Conservation (phyloP, 1,140 invertebrate species). For the Trachymyrmex cornetzi region DNA sequence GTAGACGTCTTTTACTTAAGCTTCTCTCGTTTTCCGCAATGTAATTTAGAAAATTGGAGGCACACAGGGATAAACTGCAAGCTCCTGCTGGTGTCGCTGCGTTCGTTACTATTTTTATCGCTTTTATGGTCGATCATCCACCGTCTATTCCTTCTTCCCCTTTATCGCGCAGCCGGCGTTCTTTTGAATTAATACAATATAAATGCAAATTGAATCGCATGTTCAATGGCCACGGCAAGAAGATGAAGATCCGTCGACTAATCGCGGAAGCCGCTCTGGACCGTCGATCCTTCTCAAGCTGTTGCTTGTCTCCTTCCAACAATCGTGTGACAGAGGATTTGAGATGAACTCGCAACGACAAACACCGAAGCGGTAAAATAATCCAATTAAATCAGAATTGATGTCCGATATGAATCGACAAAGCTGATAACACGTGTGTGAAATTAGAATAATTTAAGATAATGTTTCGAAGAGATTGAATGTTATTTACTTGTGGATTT, state of each 20-base stretch:
- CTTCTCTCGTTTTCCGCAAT: slow-evolving; percentile 57
- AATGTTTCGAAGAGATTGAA: background rate
- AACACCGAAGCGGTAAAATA: background rate
- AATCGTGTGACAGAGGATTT: slow-evolving; percentile 19
- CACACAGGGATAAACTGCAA: slow-evolving; percentile 64
- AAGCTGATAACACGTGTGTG: background rate
- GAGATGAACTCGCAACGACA: background rate
- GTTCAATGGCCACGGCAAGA: slow-evolving; percentile 40
- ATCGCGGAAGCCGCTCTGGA: slow-evolving; percentile 31
- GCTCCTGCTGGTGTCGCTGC: slow-evolving; percentile 66
- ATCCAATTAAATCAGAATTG: slow-evolving; percentile 24
- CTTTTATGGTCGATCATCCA: slow-evolving; percentile 18
- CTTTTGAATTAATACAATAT: slow-evolving; percentile 81
- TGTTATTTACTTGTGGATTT: background rate
- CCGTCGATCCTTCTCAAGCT: background rate
- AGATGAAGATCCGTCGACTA: slow-evolving; percentile 50
- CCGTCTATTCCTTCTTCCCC: slow-evolving; percentile 23
- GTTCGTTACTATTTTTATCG: slow-evolving; percentile 63
- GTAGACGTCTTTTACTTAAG: background rate
- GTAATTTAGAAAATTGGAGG: slow-evolving; percentile 80
- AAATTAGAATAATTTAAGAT: slow-evolving; percentile 19
- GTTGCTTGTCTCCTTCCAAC: slow-evolving; percentile 1
- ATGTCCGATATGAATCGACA: background rate
- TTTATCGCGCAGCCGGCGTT: slow-evolving; percentile 33
- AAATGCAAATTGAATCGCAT: slow-evolving; percentile 80